phyloP scores from a whole-genome alignment of 2,113 vertebrate species.

The Kobus ellipsiprymnus region DNA sequence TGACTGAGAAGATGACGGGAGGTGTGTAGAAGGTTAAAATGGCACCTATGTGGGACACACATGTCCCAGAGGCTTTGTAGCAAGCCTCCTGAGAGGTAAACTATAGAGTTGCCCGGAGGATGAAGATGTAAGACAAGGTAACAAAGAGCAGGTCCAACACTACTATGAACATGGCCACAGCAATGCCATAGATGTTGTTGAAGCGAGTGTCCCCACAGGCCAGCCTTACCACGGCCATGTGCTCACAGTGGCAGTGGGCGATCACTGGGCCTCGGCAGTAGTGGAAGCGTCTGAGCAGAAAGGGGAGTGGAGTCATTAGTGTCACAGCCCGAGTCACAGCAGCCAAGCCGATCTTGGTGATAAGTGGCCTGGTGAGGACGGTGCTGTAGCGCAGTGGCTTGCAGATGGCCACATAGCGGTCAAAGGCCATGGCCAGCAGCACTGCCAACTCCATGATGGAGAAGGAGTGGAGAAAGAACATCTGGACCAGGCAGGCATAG shows the following conservation, averaged over 20 bases:
- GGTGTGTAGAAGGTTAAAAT: constrained; percentile 64
- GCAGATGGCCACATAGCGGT: constrained; percentile 71
- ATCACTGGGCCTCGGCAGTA: constrained; percentile 49
- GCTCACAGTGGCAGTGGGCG: constrained; percentile 68
- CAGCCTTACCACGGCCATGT: constrained; percentile 68
- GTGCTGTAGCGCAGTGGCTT: no score
- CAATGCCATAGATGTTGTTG: constrained; percentile 69
- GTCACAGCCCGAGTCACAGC: constrained; percentile 39
- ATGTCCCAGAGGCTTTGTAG: constrained; percentile 66
- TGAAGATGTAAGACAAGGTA: constrained; percentile 61
- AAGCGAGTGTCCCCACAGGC: constrained; percentile 62
- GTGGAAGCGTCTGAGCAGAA: constrained; percentile 53
- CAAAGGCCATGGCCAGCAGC: constrained; percentile 73
- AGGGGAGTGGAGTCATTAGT: constrained; percentile 53
- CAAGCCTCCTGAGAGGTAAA: constrained; percentile 54
- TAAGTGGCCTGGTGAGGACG: constrained; percentile 41
- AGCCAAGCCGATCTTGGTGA: constrained; percentile 46
- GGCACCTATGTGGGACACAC: constrained; percentile 59
- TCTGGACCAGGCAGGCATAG: constrained; percentile 68
- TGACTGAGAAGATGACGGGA: constrained; percentile 56
- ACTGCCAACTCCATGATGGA: constrained; percentile 68
- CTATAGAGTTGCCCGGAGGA: constrained; percentile 47
- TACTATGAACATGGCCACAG: constrained; percentile 49
- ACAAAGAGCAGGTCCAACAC: constrained; percentile 31
- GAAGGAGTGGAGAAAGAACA: constrained; percentile 73